phyloP scores from a whole-genome alignment of 2,888 invertebrate genomes.

The Drosophila peninsularis region DNA sequence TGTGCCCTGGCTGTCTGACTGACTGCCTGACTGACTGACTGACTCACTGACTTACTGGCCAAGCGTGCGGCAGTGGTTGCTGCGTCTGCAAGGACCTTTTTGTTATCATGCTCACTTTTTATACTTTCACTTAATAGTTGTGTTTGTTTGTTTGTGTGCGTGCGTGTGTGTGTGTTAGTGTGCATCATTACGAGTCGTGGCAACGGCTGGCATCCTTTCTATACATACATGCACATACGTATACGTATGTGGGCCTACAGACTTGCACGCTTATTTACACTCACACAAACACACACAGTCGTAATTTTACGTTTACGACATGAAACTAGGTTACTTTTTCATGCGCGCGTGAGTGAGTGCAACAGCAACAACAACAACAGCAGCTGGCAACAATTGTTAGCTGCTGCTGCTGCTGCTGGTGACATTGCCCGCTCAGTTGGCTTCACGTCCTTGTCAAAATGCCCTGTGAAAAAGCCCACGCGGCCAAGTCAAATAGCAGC shows the following conservation, averaged over 20 bases:
- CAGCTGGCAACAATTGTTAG: slow-evolving; percentile 51
- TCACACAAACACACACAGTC: slow-evolving; percentile 35
- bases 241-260: slow-evolving; percentile 9
- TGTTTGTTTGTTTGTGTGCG: slow-evolving; percentile 54
- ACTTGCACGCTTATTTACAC: slow-evolving; percentile 21
- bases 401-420: slow-evolving; percentile 70
- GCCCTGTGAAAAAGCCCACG: slow-evolving; percentile 65
- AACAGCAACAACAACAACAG: slow-evolving; percentile 39
- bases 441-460: slow-evolving; percentile 61
- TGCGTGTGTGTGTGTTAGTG: slow-evolving; percentile 35
- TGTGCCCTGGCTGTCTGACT: slow-evolving; percentile 36
- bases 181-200: slow-evolving; percentile 66
- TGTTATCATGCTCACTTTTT: slow-evolving; percentile 79
- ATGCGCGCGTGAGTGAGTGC: slow-evolving; percentile 69
- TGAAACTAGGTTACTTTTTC: slow-evolving; percentile 78
- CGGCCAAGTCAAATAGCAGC: slow-evolving; percentile 48
- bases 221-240: slow-evolving; percentile 44
- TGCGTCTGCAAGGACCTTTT: slow-evolving; percentile 75
- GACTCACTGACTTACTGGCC: slow-evolving; percentile 29
- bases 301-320: slow-evolving; percentile 79
- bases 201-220: slow-evolving; percentile 62
- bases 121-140: slow-evolving; percentile 80
- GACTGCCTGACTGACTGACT: slow-evolving; percentile 28
- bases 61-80: slow-evolving; percentile 47
- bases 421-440: slow-evolving; percentile 79